Percentiles rank a stretch among this genome's conserved stretches.
These are phyloP conservation scores for Laterallus jamaicensis DNA, from an alignment of 2,113 vertebrate genomes.

Conservation along the genomic window DNA sequence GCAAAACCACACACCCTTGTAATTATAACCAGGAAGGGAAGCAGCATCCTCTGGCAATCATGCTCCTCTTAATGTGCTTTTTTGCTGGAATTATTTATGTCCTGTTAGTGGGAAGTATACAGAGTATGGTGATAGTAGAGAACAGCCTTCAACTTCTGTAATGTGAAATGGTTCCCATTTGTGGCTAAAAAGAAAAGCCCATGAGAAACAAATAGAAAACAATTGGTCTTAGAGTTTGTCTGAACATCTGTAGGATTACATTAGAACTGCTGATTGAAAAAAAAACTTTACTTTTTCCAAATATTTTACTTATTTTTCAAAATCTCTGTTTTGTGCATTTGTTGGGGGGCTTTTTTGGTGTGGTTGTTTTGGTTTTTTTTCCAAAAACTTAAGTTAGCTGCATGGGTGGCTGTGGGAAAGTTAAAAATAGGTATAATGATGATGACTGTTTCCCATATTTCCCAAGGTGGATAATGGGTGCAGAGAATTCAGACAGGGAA, in stretches of 20 bases:
- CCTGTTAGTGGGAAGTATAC: constrained; percentile 21
- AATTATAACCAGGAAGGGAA: constrained; percentile 3
- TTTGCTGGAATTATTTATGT: constrained; percentile 44
- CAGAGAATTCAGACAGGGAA: neutral
- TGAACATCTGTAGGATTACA: neutral
- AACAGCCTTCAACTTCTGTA: neutral
- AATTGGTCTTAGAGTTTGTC: neutral
- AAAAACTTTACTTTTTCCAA: neutral
- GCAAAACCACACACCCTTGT: constrained; percentile 20
- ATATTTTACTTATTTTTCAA: neutral
- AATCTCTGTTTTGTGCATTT: neutral
- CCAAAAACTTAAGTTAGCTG: neutral
- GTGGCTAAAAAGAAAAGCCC: neutral
- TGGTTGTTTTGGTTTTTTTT: too few species aligned
- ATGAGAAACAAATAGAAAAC: constrained; percentile 13
- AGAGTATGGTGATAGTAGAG: neutral
- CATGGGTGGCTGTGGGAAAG: neutral
- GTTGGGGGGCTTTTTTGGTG: fast-evolving
- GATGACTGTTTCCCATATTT: neutral
- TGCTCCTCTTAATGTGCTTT: neutral
- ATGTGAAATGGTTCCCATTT: constrained; percentile 8
- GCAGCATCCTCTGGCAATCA: constrained; percentile 14
- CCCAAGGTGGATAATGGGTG: fast-evolving
- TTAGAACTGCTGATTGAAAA: neutral
- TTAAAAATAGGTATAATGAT: neutral